Evolutionary conservation across 2,113 vertebrate genomes (phyloP).

Genomic region (Crotalus viridis): DNA sequence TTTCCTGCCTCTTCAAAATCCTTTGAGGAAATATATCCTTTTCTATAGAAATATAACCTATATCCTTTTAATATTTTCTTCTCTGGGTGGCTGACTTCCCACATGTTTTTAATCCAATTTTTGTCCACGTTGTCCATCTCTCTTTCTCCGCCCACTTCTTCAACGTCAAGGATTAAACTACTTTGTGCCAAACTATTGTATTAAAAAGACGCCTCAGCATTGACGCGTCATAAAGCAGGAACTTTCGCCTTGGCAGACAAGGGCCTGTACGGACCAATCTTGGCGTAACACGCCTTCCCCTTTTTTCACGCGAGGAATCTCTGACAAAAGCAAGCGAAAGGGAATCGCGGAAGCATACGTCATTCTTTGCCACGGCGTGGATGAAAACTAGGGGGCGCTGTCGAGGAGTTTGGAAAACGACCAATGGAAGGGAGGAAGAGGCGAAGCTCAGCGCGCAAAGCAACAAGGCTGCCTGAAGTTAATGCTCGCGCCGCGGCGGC

Average conservation of each 20-base stretch:
- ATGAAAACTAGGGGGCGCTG: rapidly evolving
- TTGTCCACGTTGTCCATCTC: neutral
- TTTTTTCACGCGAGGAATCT: neutral
- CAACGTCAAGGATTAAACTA: neutral
- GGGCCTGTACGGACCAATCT: conserved; percentile 1
- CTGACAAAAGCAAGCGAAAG: neutral
- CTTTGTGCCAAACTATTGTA: neutral
- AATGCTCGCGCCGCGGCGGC: neutral
- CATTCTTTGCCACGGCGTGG: neutral
- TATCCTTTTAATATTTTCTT: too few species aligned
- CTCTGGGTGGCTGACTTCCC: too few species aligned
- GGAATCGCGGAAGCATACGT: neutral
- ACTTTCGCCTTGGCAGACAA: neutral
- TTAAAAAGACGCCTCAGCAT: neutral
- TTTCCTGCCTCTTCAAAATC: too few species aligned
- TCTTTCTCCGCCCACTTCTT: neutral
- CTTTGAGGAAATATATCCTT: too few species aligned
- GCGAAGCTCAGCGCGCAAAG: neutral
- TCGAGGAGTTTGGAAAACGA: neutral
- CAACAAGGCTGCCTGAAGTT: neutral
- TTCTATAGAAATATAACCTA: too few species aligned
- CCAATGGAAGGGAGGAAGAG: conserved; percentile 28
- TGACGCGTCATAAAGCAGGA: neutral
- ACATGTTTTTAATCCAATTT: neutral
- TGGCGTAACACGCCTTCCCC: neutral